Evolutionary conservation across 2,113 vertebrate species (phyloP).

Genomic region (Mesembrinibis cayennensis): DNA sequence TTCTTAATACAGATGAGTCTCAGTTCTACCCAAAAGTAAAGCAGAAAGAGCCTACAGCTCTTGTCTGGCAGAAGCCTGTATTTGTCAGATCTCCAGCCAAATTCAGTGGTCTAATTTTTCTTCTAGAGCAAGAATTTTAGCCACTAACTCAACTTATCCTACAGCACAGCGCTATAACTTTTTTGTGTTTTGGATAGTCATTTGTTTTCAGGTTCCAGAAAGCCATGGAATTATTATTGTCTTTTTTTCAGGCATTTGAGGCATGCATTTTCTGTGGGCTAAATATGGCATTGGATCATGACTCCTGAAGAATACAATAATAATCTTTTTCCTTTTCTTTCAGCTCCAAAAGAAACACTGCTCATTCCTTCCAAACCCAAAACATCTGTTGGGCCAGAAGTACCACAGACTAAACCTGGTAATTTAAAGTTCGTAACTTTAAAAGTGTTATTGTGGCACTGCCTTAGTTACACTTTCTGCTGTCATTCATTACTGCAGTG

Average conservation of each 20-base stretch:
- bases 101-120: background rate
- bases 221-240: conserved; percentile 28
- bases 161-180: background rate
- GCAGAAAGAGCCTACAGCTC: background rate
- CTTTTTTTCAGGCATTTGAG: conserved; percentile 56
- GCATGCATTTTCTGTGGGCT: conserved; percentile 24
- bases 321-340: conserved; percentile 58
- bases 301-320: conserved; percentile 32
- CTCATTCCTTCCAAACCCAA: conserved; percentile 72
- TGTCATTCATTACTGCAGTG: background rate
- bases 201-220: conserved; percentile 56
- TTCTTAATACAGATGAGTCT: background rate
- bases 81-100: background rate
- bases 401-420: conserved; percentile 69
- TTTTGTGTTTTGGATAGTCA: background rate
- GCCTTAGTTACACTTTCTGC: background rate
- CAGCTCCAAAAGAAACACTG: conserved; percentile 74
- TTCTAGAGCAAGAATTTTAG: background rate
- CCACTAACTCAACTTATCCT: background rate
- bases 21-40: background rate
- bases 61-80: background rate
- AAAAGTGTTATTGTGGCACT: background rate
- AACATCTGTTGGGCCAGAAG: conserved; percentile 66
- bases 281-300: conserved; percentile 26
- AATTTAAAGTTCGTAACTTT: conserved; percentile 54